Evolutionary conservation across 2,113 vertebrate genomes (phyloP), one percentile per base, ranked within the genome.

Genomic region (Xyliphius kryptos): DNA sequence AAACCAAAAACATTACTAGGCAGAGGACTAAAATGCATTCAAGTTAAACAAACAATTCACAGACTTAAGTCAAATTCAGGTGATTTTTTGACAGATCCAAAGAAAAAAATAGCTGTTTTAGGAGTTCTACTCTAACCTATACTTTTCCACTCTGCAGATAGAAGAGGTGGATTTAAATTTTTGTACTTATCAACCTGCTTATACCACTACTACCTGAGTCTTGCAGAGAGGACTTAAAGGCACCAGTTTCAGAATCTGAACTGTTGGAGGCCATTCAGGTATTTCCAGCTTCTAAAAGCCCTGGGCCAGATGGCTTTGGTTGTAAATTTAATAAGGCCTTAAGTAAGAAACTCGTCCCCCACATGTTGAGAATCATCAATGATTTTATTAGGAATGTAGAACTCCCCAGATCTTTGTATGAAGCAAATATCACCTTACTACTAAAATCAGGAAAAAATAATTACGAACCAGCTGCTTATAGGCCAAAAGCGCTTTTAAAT

Each of bases 61-160:
- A n/a, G n/a, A n/a, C n/a, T 51, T 51, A 51, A 51, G 21, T 48
- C 46, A 15, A 48, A 48, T 16, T 19, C 17, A 11, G 49, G 49
- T 12, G 49, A 21, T 21, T 21, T 51, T 9, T 11, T 51, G 2
- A 51, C 49, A 20, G 49, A 51, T 51, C 49, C 49, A 51, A 7
- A 16, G 21, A 16, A 51, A 21, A 21, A 51, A 51, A 51, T 21
- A 51, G 13, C 17, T 21, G 49, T 21, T 51, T 51, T 51, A 51
- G 49, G 49, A 51, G 21, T 51, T 51, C 49, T 51, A 51, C 2
- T 51, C 48, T 20, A 9, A 21, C 16, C 5, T 48, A 11, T 21
- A 7, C 9, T 19, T 5, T 12, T 20, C 49, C 7, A 51, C 9
- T 38, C 5, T 38, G 5, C 10, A 10, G 46, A 15, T 15, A 48